Base-by-base conservation (phyloP, 2,888 invertebrate species). In the Sinelater perroti region DNA sequence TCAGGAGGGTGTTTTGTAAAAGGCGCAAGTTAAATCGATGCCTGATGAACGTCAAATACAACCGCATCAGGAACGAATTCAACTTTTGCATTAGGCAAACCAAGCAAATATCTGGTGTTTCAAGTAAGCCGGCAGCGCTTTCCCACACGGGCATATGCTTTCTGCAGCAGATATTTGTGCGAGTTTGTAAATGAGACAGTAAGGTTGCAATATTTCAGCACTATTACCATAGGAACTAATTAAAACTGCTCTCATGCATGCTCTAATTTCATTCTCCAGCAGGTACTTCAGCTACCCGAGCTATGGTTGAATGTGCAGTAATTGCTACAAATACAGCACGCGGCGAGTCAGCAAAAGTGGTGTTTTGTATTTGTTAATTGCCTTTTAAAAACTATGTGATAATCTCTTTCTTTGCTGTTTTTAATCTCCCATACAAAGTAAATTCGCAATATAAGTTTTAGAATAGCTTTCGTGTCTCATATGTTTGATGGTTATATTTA, bases 211-310 rank as follows among this genome's bases (percentile, higher is more conserved):
- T 38, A 38, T 28, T 50, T 18, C 38, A 50, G 38, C 28, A 26
- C 13, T 50, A 50, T 36, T 28, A 50, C 38, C 38, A 50, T 50
- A 38, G 50, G 28, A 50, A 50, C 50, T 50, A 50, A 50, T 50
- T 50, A 50, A 36, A 50, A 38, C 30, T 28, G 38, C 36, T 36
- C 38, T 50, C 38, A 30, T 50, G 50, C 50, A 38, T 50, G 38
- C 24, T 16, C 18, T 50, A 50, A 50, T 38, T 50, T 50, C 50
- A 50, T 50, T 50, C 50, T 50, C 50, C 50, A 38, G 50, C 38
- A 50, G 38, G 28, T 50, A 38, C 36, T 36, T 28, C 38, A 38
- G 10, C 38, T 50, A 38, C 11, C 30, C n/a, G 21, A 17, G 21
- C 35, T 30, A 35, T 50, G 20, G 14, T 35, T 38, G 28, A 36